Evolutionary conservation across 2,888 invertebrate species (phyloP).

Genomic region (Hypsopygia costalis): DNA sequence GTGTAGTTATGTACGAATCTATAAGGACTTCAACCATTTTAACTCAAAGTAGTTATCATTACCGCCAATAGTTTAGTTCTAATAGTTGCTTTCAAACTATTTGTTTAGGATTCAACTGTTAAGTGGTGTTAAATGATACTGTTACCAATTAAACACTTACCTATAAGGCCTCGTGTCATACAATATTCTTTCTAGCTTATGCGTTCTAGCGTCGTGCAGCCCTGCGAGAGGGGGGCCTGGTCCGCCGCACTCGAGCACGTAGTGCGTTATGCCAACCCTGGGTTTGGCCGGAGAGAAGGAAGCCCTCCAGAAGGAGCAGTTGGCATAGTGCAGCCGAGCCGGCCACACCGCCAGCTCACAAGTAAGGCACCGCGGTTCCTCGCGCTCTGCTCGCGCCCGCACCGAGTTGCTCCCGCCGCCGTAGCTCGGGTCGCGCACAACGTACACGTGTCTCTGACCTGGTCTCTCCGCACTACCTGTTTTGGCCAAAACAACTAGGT

Average conservation of each 20-base stretch:
- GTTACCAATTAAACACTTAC: constrained; percentile 42
- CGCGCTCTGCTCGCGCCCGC: constrained; percentile 74
- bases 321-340: constrained; percentile 88
- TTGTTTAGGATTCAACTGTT: no score
- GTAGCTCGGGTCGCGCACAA: constrained; percentile 87
- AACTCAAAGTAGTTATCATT: no score
- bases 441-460: constrained; percentile 93
- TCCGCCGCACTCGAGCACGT: constrained; percentile 95
- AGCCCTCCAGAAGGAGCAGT: constrained; percentile 93
- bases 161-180: constrained; percentile 87
- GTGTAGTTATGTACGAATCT: no score
- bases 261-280: constrained; percentile 76
- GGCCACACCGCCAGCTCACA: constrained; percentile 92
- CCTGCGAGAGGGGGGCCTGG: constrained; percentile 93
- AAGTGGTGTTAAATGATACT: no score
- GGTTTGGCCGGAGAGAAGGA: constrained; percentile 82
- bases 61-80: no score
- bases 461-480: constrained; percentile 91
- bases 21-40: no score
- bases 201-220: constrained; percentile 87
- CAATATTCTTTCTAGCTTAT: constrained; percentile 87
- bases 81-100: no score
- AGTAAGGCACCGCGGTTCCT: constrained; percentile 91
- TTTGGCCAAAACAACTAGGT: constrained; percentile 10
- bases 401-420: constrained; percentile 79